These are phyloP conservation scores for Nesogale talazaci DNA, from an alignment of 2,113 vertebrate species.

Conservation along the genomic window DNA sequence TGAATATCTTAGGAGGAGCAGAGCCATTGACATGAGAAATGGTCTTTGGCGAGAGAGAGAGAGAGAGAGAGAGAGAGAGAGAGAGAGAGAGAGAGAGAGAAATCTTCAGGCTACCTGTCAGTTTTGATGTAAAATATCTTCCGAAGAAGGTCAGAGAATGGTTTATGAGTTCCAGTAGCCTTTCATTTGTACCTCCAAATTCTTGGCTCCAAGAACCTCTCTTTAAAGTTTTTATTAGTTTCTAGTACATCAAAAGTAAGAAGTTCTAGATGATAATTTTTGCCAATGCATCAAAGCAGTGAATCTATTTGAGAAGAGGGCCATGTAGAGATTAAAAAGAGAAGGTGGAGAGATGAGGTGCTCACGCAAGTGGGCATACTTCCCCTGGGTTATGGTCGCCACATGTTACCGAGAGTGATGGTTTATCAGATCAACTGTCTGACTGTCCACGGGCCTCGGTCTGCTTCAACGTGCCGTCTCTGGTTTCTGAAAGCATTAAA, in stretches of 20 bases:
- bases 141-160: background rate
- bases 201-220: background rate
- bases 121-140: slow-evolving; percentile 37
- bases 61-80: no score
- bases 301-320: background rate
- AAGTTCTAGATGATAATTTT: background rate
- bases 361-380: background rate
- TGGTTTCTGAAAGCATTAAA: slow-evolving; percentile 20
- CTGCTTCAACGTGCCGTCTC: background rate
- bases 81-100: no score
- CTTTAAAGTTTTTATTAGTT: slow-evolving; percentile 26
- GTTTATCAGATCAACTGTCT: background rate
- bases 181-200: slow-evolving; percentile 20
- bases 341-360: background rate
- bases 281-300: background rate
- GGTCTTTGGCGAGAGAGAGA: no score
- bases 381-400: background rate
- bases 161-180: slow-evolving; percentile 13
- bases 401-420: background rate
- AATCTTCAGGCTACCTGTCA: slow-evolving; percentile 14
- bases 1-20: background rate
- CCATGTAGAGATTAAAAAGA: background rate
- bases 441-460: background rate
- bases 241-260: background rate
- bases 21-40: background rate